These are phyloP conservation scores for Peromyscus leucopus DNA, from an alignment of 2,113 vertebrate genomes.

Conservation along the genomic window DNA sequence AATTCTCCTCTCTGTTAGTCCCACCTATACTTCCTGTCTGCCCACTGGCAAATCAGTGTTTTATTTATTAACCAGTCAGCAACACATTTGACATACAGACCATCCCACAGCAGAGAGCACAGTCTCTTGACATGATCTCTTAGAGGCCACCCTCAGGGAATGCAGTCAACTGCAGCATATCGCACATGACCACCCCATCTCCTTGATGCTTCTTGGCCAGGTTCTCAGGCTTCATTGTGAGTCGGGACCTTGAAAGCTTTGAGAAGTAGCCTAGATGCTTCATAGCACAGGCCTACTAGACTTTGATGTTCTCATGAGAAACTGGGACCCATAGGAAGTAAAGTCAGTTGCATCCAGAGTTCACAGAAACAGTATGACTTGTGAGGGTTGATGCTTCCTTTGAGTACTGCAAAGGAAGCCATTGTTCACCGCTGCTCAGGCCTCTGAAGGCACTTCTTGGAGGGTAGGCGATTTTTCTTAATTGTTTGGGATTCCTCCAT, in stretches of 20 bases:
- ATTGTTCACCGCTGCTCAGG: fast-evolving
- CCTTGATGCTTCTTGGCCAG: not conserved
- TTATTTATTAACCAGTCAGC: too few relatives aligned
- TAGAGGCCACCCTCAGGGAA: not conserved
- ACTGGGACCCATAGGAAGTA: too few relatives aligned
- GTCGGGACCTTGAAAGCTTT: not conserved
- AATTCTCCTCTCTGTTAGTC: too few relatives aligned
- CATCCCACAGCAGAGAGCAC: too few relatives aligned
- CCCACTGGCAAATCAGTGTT: too few relatives aligned
- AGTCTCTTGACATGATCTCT: too few relatives aligned
- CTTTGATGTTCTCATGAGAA: not conserved
- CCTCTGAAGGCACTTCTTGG: not conserved
- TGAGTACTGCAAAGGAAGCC: not conserved
- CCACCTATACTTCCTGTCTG: too few relatives aligned
- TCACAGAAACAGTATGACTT: not conserved
- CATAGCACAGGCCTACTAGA: not conserved
- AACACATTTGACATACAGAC: too few relatives aligned
- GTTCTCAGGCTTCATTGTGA: not conserved
- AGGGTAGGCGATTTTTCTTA: not conserved
- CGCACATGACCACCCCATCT: fast-evolving
- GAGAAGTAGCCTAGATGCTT: not conserved
- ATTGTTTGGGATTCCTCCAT: not conserved
- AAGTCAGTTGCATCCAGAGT: too few relatives aligned
- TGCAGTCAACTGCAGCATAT: too few relatives aligned
- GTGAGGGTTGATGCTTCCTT: not conserved